Conservation (phyloP, 1,140 invertebrate species). For the Zaprionus kolodkinae region DNA sequence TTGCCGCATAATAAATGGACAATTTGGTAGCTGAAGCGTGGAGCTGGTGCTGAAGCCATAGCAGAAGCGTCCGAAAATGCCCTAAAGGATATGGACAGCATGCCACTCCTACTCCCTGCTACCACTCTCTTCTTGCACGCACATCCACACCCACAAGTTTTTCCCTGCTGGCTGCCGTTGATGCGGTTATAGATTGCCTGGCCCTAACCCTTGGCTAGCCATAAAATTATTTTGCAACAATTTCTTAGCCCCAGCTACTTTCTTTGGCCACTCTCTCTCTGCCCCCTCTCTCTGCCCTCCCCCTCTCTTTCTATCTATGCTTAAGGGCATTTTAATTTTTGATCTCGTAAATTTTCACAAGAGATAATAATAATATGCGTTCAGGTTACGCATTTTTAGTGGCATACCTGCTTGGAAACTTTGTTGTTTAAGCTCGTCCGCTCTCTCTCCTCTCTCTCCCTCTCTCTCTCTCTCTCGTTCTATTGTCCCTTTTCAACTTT, state of each 20-base stretch:
- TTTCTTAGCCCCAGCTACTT: constrained; percentile 67
- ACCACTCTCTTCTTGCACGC: not conserved
- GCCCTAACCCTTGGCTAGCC: constrained; percentile 72
- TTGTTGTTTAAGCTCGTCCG: constrained; percentile 9
- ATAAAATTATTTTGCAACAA: constrained; percentile 82
- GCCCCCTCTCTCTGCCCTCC: not conserved
- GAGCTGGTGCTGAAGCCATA: constrained; percentile 14
- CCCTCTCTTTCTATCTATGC: constrained; percentile 23
- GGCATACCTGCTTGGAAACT: constrained; percentile 52
- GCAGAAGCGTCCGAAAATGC: constrained; percentile 52
- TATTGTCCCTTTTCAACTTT: constrained; percentile 36
- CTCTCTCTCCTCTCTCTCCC: constrained; percentile 22
- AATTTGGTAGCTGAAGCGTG: constrained; percentile 80
- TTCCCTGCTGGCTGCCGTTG: constrained; percentile 34
- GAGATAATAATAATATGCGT: constrained; percentile 82
- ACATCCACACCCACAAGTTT: constrained; percentile 13
- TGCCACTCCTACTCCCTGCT: constrained; percentile 18
- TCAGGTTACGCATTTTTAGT: constrained; percentile 66
- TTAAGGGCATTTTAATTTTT: constrained; percentile 81
- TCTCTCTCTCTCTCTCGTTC: constrained; percentile 26
- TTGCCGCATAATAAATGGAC: constrained; percentile 83
- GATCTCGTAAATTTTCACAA: constrained; percentile 83
- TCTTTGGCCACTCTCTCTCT: constrained; percentile 33
- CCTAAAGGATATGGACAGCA: constrained; percentile 67
- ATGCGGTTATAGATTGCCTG: constrained; percentile 75